Percentiles rank a stretch among this genome's conserved stretches.
Conservation (phyloP, 2,888 invertebrate genomes). For the Rotaria macrura region DNA sequence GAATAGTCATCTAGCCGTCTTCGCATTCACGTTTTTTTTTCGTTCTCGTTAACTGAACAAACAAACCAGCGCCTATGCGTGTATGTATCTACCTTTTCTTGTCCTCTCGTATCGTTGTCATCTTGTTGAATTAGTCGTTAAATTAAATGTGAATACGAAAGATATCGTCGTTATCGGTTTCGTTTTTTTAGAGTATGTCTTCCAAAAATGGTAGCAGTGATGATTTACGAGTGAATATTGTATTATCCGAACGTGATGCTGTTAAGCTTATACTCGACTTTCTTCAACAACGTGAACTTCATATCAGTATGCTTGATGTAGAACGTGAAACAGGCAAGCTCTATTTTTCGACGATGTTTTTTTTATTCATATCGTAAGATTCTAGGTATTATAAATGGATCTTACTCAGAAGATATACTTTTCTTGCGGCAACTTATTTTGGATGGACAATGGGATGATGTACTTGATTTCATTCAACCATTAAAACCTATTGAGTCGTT, state of each 20-base stretch:
- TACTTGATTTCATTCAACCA: conserved; percentile 85
- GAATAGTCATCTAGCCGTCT: not conserved
- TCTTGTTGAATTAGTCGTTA: not conserved
- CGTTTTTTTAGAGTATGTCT: not conserved
- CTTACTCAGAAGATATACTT: conserved; percentile 80
- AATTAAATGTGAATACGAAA: not conserved
- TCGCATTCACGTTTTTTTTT: not conserved
- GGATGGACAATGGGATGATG: conserved; percentile 98
- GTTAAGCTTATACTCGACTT: conserved; percentile 56
- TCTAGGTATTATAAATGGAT: conserved; percentile 65
- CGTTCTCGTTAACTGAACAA: not conserved
- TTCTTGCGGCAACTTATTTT: conserved; percentile 84
- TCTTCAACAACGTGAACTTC: conserved; percentile 67
- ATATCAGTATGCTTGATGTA: conserved; percentile 73
- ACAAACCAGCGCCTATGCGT: not conserved
- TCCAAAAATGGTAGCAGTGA: not conserved
- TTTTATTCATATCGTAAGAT: no score
- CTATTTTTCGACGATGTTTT: not conserved
- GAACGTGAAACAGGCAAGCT: conserved; percentile 78
- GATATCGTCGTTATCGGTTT: not conserved
- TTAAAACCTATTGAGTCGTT: conserved; percentile 64
- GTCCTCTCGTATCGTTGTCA: not conserved
- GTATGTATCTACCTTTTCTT: not conserved
- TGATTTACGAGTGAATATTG: conserved; percentile 16
- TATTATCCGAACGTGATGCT: conserved; percentile 42